Percentiles rank a stretch among this genome's conserved stretches.
Conservation (phyloP, 2,888 invertebrate genomes). For the Diaprepes abbreviatus region DNA sequence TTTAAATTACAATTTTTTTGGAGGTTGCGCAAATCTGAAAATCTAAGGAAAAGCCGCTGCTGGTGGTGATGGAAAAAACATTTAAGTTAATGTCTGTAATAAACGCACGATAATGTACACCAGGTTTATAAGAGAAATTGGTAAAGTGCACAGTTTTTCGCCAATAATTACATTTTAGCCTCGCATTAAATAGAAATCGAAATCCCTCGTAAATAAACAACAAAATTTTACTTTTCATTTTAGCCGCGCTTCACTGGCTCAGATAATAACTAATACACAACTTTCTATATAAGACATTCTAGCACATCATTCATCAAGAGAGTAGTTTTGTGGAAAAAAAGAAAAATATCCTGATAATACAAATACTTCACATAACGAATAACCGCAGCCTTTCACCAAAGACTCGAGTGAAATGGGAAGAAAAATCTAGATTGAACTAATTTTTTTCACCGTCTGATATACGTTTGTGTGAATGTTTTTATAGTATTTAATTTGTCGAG, state of each 20-base stretch:
- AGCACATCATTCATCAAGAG: constrained; percentile 13
- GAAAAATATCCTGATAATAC: background rate
- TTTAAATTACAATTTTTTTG: too few species aligned
- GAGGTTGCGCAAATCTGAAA: too few species aligned
- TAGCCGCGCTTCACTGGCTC: constrained; percentile 8
- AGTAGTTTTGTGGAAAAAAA: constrained; percentile 1
- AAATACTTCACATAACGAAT: constrained; percentile 1
- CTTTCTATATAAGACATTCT: constrained; percentile 15
- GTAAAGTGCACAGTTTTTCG: too few species aligned
- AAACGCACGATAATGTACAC: too few species aligned
- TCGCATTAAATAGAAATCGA: background rate
- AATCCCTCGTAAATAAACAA: background rate
- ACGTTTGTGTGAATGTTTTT: background rate
- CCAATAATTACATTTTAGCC: too few species aligned
- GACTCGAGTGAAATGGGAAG: background rate
- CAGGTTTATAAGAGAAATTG: too few species aligned
- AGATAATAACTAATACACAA: constrained; percentile 10
- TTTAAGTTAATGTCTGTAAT: too few species aligned
- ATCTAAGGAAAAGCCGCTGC: too few species aligned
- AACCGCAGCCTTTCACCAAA: constrained; percentile 15
- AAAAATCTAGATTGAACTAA: constrained; percentile 1
- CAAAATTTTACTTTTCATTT: background rate
- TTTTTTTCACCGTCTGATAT: background rate
- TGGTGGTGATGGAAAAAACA: too few species aligned
- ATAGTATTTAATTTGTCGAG: background rate